Conservation (phyloP, 2,888 invertebrate genomes). For the Leucania comma region DNA sequence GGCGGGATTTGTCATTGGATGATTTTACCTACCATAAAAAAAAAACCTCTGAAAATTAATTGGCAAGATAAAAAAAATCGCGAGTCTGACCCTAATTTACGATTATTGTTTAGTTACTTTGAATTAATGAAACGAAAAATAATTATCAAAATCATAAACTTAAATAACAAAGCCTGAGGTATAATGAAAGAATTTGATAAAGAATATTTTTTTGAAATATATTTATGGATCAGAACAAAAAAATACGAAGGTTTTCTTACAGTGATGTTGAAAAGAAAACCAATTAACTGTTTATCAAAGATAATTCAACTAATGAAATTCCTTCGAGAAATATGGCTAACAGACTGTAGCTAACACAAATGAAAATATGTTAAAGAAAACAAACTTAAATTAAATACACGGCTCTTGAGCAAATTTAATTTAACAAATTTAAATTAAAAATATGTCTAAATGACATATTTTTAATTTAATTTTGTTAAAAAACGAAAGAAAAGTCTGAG, state of each 20-base stretch:
- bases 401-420: too few species aligned
- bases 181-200: background rate
- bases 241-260: background rate
- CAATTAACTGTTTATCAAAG: conserved; percentile 2
- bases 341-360: background rate
- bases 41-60: too few species aligned
- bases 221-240: conserved; percentile 3
- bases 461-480: too few species aligned
- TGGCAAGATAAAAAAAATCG: too few species aligned
- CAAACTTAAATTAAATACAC: background rate
- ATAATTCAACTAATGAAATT: conserved; percentile 30
- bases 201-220: background rate
- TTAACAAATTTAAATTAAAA: too few species aligned
- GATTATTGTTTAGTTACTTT: too few species aligned
- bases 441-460: too few species aligned
- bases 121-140: background rate
- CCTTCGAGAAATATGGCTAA: conserved; percentile 14
- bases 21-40: too few species aligned
- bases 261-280: conserved; percentile 15
- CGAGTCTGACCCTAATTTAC: too few species aligned
- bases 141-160: too few species aligned
- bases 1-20: too few species aligned
- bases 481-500: too few species aligned
- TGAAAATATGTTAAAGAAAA: conserved; percentile 6
- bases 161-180: background rate